These are phyloP conservation scores for Parnassius orleans DNA, from an alignment of 2,888 invertebrate species.

Conservation along the genomic window DNA sequence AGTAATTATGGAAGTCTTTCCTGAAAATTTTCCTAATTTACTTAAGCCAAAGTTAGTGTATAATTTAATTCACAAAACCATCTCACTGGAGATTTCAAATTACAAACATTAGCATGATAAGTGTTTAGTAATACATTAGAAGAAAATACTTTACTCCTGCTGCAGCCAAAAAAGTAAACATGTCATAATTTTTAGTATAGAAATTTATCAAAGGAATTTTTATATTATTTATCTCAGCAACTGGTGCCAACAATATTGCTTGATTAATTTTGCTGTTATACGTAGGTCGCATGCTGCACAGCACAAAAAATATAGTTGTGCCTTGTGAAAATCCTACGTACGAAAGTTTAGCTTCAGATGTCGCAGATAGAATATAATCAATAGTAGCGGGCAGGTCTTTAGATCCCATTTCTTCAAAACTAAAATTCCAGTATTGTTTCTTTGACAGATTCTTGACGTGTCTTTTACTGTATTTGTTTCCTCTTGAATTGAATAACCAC, in stretches of 20 bases:
- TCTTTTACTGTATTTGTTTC: constrained; percentile 65
- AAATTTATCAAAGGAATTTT: constrained; percentile 54
- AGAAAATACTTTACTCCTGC: constrained; percentile 51
- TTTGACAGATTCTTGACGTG: constrained; percentile 46
- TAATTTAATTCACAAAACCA: constrained; percentile 55
- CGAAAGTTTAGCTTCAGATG: constrained; percentile 46
- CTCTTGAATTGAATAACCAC: constrained; percentile 66
- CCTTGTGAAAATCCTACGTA: constrained; percentile 72
- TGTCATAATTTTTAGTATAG: constrained; percentile 43
- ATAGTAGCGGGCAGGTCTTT: constrained; percentile 61
- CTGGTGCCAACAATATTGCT: constrained; percentile 64
- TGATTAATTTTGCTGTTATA: constrained; percentile 63
- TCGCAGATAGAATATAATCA: constrained; percentile 55
- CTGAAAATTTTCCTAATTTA: constrained; percentile 49
- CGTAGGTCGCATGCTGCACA: constrained; percentile 60
- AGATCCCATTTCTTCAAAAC: constrained; percentile 69
- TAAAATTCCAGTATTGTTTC: constrained; percentile 63
- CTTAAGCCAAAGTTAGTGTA: constrained; percentile 54
- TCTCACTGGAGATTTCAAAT: constrained; percentile 41
- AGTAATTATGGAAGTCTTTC: constrained; percentile 53
- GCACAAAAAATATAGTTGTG: constrained; percentile 61
- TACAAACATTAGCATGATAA: constrained; percentile 55
- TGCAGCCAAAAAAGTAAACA: constrained; percentile 43
- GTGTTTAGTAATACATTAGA: constrained; percentile 43
- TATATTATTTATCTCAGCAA: constrained; percentile 53